Conservation (phyloP, 2,888 invertebrate genomes). For the Catocala fraxini region DNA sequence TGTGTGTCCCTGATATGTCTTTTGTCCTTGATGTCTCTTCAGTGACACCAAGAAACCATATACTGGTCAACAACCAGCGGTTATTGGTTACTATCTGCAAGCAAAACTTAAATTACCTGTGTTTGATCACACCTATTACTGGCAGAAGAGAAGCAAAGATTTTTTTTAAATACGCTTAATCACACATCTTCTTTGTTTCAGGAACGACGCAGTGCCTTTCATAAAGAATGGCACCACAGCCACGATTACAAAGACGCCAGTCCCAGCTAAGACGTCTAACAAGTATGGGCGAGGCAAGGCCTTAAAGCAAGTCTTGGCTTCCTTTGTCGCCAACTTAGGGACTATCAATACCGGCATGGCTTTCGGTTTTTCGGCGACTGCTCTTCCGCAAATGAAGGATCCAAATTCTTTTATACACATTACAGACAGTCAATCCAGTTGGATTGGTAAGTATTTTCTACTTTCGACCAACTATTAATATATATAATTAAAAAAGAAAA, state of each 20-base stretch:
- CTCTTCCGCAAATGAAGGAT: slow-evolving; percentile 88
- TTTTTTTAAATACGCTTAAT: too few relatives aligned
- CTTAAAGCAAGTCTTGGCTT: slow-evolving; percentile 87
- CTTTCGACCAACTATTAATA: too few relatives aligned
- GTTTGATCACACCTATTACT: too few relatives aligned
- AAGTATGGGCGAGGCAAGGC: slow-evolving; percentile 81
- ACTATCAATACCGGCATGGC: slow-evolving; percentile 91
- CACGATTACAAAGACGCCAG: slow-evolving; percentile 65
- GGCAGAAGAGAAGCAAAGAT: too few relatives aligned
- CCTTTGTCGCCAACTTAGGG: slow-evolving; percentile 89
- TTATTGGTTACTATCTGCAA: too few relatives aligned
- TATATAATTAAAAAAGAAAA: too few relatives aligned
- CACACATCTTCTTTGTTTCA: slow-evolving; percentile 49
- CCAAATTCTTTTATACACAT: slow-evolving; percentile 84
- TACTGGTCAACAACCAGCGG: too few relatives aligned
- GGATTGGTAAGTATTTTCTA: slow-evolving; percentile 87
- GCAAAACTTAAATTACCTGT: too few relatives aligned
- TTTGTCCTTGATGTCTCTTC: too few relatives aligned
- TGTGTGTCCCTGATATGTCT: too few relatives aligned
- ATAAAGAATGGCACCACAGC: slow-evolving; percentile 72
- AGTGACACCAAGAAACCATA: too few relatives aligned
- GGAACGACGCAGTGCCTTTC: slow-evolving; percentile 76
- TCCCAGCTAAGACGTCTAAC: slow-evolving; percentile 52
- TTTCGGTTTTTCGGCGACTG: slow-evolving; percentile 91
- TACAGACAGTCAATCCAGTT: slow-evolving; percentile 88